phyloP scores from a whole-genome alignment of 2,888 invertebrate genomes.

The Drosophila yooni region DNA sequence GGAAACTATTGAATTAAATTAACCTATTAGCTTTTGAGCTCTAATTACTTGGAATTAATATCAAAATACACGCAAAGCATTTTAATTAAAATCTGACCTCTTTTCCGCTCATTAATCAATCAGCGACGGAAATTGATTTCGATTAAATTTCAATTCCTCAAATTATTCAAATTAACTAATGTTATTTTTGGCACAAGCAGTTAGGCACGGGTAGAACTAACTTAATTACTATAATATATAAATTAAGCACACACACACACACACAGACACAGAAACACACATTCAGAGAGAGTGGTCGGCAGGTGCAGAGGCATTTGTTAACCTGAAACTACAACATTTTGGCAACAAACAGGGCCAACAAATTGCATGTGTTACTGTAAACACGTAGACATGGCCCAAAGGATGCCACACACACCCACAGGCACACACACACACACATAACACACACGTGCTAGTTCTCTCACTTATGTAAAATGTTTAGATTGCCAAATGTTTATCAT shows the following conservation, averaged over 20 bases:
- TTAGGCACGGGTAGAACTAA: conserved; percentile 30
- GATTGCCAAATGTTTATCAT: conserved; percentile 21
- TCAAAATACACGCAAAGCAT: background rate
- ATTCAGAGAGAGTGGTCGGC: conserved; percentile 4
- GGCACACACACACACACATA: conserved; percentile 9
- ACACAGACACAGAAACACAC: conserved; percentile 10
- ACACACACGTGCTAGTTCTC: conserved; percentile 5
- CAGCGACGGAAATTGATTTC: conserved; percentile 17
- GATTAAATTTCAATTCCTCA: conserved; percentile 44
- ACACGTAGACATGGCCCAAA: conserved; percentile 53
- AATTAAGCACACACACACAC: conserved; percentile 1
- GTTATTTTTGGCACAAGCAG: conserved; percentile 36
- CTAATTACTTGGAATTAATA: background rate
- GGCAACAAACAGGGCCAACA: conserved; percentile 54
- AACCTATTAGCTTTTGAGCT: background rate
- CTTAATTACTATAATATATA: background rate
- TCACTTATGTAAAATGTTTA: conserved; percentile 54
- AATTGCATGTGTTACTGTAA: conserved; percentile 60
- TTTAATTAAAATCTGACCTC: background rate
- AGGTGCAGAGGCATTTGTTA: conserved; percentile 24
- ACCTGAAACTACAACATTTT: conserved; percentile 57
- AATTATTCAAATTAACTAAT: conserved; percentile 62
- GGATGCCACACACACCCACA: conserved; percentile 21
- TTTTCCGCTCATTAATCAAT: conserved; percentile 9
- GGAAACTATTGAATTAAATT: background rate